Percentiles rank a stretch among this genome's conserved stretches.
phyloP scores from a whole-genome alignment of 1,140 invertebrate genomes.

The Apis mellifera region DNA sequence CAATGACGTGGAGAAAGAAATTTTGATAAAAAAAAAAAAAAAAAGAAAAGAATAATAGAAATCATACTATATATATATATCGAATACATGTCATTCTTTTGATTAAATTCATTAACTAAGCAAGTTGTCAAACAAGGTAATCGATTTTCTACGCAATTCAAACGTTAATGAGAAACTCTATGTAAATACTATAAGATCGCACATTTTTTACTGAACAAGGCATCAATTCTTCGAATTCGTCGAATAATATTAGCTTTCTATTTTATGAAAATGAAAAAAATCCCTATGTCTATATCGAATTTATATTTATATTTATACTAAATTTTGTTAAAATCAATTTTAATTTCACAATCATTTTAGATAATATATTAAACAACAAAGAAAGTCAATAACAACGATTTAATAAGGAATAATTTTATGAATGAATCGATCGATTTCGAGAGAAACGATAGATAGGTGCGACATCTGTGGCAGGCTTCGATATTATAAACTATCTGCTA shows the following conservation, averaged over 20 bases:
- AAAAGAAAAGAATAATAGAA: neutral
- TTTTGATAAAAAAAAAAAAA: slow-evolving; percentile 12
- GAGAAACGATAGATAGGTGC: no score
- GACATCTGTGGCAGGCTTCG: neutral
- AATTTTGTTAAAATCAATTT: no score
- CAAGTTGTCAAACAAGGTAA: slow-evolving; percentile 6
- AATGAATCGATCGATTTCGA: slow-evolving; percentile 1
- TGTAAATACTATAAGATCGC: slow-evolving; percentile 3
- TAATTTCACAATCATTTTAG: no score
- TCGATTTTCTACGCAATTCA: slow-evolving; percentile 12
- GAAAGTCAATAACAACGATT: no score
- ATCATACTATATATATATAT: no score
- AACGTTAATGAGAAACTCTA: slow-evolving; percentile 32
- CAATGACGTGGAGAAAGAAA: neutral
- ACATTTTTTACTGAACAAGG: neutral
- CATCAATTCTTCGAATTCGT: slow-evolving; percentile 13
- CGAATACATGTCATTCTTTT: neutral
- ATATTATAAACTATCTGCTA: neutral
- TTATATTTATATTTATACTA: no score
- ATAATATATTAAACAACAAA: no score
- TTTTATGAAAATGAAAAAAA: no score
- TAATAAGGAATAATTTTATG: no score
- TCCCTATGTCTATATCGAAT: no score
- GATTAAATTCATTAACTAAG: neutral
- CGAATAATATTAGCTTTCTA: slow-evolving; percentile 2